These are phyloP conservation scores for Pseudopipra pipra DNA, from an alignment of 2,113 vertebrate species.

Conservation along the genomic window DNA sequence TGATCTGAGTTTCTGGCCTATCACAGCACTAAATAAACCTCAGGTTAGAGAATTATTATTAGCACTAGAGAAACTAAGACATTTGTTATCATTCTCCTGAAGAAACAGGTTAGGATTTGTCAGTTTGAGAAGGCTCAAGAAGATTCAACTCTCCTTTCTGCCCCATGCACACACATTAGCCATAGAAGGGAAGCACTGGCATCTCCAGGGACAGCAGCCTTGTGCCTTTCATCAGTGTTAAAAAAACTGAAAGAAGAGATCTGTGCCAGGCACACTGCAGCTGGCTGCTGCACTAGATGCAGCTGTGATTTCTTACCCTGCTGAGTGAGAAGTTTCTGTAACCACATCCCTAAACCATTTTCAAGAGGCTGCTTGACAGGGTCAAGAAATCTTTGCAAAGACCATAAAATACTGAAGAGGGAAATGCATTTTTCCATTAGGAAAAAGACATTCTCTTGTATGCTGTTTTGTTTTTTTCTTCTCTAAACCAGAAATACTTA, in stretches of 20 bases:
- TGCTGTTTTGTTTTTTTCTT: neutral
- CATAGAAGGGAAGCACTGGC: neutral
- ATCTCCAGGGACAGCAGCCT: neutral
- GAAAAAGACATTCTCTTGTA: neutral
- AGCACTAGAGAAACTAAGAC: neutral
- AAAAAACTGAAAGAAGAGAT: neutral
- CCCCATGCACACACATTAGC: rapidly evolving
- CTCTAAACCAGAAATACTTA: neutral
- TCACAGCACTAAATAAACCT: neutral
- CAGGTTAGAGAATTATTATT: neutral
- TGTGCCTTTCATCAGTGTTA: neutral
- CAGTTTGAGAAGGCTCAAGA: neutral
- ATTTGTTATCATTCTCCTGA: neutral
- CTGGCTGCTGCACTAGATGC: neutral
- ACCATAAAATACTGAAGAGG: neutral
- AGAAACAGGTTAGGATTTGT: neutral
- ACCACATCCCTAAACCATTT: neutral
- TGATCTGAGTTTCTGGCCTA: neutral
- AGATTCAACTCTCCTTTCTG: neutral
- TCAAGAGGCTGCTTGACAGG: neutral
- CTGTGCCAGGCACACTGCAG: neutral
- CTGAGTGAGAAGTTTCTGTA: neutral
- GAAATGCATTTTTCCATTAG: neutral
- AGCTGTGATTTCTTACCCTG: neutral
- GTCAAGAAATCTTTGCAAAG: neutral